These are phyloP conservation scores for Lytechinus pictus DNA, from an alignment of 35 echinoderm and acorn worm species.

Conservation along the genomic window DNA sequence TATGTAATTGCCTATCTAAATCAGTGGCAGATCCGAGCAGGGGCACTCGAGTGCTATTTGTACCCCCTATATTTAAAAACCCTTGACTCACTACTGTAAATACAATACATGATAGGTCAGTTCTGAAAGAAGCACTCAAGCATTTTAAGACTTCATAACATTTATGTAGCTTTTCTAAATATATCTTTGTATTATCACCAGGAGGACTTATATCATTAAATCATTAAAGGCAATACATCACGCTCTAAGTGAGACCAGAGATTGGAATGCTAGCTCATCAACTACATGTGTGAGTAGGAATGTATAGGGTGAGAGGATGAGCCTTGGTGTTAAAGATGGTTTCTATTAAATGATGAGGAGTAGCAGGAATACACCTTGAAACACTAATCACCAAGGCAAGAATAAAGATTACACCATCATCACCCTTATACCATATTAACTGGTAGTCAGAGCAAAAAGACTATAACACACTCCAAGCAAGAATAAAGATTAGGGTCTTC, in stretches of 20 bases:
- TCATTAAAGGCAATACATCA: background rate
- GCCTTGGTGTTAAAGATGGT: background rate
- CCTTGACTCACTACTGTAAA: no score
- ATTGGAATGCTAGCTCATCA: background rate
- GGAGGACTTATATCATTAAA: background rate
- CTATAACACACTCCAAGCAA: no score
- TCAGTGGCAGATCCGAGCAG: no score
- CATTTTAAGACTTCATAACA: no score
- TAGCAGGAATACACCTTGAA: background rate
- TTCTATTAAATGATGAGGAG: background rate
- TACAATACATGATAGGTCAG: no score
- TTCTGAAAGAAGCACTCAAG: no score
- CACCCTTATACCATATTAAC: background rate
- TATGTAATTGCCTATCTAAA: no score
- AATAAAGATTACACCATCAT: background rate
- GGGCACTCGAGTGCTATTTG: no score
- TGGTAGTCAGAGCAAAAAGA: no score
- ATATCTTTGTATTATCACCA: background rate
- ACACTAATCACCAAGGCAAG: constrained; percentile 8
- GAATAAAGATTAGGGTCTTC: no score
- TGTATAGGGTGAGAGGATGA: background rate
- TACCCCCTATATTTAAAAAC: no score
- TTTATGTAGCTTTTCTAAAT: background rate
- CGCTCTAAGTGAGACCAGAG: background rate
- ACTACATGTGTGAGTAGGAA: background rate